These are phyloP conservation scores for Pangasius djambal DNA, from an alignment of 2,797 vertebrate species.

Conservation along the genomic window DNA sequence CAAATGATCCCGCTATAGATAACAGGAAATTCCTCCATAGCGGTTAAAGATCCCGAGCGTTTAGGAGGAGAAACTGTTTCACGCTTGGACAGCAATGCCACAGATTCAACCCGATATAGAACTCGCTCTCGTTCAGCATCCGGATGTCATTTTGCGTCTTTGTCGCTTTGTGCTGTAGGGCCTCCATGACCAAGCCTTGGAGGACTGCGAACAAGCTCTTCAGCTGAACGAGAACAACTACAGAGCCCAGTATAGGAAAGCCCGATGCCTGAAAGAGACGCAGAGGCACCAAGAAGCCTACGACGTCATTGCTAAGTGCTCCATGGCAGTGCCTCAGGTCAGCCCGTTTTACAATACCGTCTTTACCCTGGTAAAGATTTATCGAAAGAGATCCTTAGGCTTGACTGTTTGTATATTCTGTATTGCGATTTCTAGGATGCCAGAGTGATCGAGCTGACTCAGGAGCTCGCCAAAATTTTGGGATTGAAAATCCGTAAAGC, in stretches of 20 bases:
- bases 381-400: neutral
- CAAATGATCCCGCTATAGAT: no score
- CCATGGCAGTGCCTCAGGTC: slow-evolving; percentile 92
- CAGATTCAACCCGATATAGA: neutral
- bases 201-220: slow-evolving; percentile 90
- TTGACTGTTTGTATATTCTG: neutral
- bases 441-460: slow-evolving; percentile 91
- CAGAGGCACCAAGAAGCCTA: slow-evolving; percentile 90
- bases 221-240: slow-evolving; percentile 86
- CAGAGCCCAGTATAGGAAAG: slow-evolving; percentile 91
- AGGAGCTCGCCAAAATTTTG: slow-evolving; percentile 92
- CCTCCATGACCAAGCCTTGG: slow-evolving; percentile 85
- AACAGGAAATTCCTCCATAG: no score
- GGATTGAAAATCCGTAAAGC: slow-evolving; percentile 98
- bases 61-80: neutral
- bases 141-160: neutral
- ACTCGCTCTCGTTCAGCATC: neutral
- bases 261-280: slow-evolving; percentile 87
- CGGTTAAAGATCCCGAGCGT: neutral
- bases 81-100: neutral
- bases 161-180: slow-evolving; percentile 71
- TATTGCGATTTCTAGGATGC: slow-evolving; percentile 78
- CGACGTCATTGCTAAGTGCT: slow-evolving; percentile 92
- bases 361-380: neutral
- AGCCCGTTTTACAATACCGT: slow-evolving; percentile 29